These are phyloP conservation scores for Carollia perspicillata DNA, from an alignment of 2,113 vertebrate species.

Conservation along the genomic window DNA sequence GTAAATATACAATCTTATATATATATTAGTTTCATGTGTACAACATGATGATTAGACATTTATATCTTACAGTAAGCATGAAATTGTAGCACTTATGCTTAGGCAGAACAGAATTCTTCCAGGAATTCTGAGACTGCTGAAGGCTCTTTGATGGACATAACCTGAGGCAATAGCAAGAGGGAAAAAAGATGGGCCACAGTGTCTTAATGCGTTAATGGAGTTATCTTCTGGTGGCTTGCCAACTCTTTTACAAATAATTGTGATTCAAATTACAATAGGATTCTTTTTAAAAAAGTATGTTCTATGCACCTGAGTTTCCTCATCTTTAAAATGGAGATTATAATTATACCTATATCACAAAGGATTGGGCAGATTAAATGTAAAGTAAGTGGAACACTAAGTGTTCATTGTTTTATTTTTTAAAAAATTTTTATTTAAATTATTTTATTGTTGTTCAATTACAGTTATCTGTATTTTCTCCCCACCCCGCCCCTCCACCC, in stretches of 20 bases:
- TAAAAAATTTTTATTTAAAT: not conserved
- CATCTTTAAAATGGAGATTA: not conserved
- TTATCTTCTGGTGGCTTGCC: not conserved
- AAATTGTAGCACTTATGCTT: not conserved
- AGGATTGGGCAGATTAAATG: not conserved
- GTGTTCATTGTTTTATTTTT: not conserved
- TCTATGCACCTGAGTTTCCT: not conserved
- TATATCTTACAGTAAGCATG: not conserved
- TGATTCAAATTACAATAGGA: not conserved
- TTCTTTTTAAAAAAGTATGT: not conserved
- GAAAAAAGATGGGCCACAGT: not conserved
- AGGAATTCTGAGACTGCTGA: not conserved
- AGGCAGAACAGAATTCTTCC: not conserved
- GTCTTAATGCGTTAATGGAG: not conserved
- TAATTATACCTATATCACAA: not conserved
- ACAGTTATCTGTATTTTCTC: too few species aligned
- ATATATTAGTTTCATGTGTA: not conserved
- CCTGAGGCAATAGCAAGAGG: not conserved
- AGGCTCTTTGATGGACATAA: not conserved
- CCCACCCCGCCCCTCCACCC: too few species aligned
- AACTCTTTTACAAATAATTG: not conserved
- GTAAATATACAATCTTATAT: not conserved
- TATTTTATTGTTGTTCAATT: too few species aligned
- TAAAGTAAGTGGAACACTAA: not conserved
- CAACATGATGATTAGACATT: not conserved